Evolutionary conservation across 1,140 invertebrate species (phyloP).

Genomic region (Araneus ventricosus): DNA sequence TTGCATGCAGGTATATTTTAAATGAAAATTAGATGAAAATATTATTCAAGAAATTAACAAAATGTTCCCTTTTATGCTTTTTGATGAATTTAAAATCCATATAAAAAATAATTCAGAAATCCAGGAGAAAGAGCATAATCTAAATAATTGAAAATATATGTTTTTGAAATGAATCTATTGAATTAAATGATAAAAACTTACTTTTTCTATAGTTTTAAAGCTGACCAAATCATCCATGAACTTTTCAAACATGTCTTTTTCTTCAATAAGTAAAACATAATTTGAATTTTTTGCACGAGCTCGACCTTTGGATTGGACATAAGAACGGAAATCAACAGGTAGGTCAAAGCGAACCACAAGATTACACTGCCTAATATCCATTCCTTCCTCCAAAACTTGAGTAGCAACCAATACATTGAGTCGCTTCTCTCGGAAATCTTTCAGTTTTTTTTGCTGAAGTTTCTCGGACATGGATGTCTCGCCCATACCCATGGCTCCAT

Average conservation of each 20-base stretch:
- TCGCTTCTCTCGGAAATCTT: constrained; percentile 81
- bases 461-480: constrained; percentile 63
- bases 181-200: constrained; percentile 28
- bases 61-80: too few relatives aligned
- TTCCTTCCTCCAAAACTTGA: constrained; percentile 89
- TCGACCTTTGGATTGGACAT: constrained; percentile 88
- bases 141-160: neutral
- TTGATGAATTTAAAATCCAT: too few relatives aligned
- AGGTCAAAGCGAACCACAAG: constrained; percentile 89
- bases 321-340: constrained; percentile 86
- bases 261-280: constrained; percentile 85
- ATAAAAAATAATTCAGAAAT: too few relatives aligned
- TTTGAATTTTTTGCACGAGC: constrained; percentile 85
- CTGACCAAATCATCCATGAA: constrained; percentile 18
- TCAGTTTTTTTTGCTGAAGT: constrained; percentile 54
- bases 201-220: constrained; percentile 69
- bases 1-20: too few relatives aligned
- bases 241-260: constrained; percentile 74
- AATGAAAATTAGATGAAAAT: too few relatives aligned
- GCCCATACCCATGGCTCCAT: constrained; percentile 1
- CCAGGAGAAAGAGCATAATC: too few relatives aligned
- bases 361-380: constrained; percentile 92
- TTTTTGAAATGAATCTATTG: neutral
- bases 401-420: constrained; percentile 96
- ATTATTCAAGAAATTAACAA: too few relatives aligned